Evolutionary conservation across 2,888 invertebrate species (phyloP).

Genomic region (Xanthorhoe spadicearia): DNA sequence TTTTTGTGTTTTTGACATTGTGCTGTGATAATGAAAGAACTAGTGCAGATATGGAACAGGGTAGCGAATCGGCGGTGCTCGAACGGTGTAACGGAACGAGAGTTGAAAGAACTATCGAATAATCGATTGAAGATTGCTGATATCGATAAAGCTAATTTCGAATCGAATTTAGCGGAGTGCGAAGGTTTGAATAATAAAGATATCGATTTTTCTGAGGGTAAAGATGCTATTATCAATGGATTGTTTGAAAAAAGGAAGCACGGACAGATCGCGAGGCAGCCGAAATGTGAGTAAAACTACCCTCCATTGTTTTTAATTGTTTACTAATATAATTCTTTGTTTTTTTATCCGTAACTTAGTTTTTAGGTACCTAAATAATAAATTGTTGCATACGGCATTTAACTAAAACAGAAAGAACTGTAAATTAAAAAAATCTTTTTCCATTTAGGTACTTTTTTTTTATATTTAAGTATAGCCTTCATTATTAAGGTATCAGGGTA

Average conservation of each 20-base stretch:
- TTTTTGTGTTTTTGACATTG: constrained; percentile 11
- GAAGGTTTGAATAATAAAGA: constrained; percentile 72
- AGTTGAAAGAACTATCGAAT: constrained; percentile 65
- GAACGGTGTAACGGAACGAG: constrained; percentile 69
- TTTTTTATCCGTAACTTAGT: too few relatives aligned
- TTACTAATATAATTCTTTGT: neutral
- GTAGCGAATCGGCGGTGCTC: constrained; percentile 84
- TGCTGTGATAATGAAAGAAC: constrained; percentile 84
- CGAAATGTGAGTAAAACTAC: constrained; percentile 70
- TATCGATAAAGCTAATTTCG: constrained; percentile 61
- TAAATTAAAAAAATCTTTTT: too few relatives aligned
- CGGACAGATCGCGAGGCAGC: constrained; percentile 67
- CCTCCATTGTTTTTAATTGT: constrained; percentile 17
- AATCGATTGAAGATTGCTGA: constrained; percentile 65
- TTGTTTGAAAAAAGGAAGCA: constrained; percentile 68
- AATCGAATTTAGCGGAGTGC: constrained; percentile 70
- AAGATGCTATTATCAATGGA: constrained; percentile 73
- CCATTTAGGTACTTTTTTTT: too few relatives aligned
- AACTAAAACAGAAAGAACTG: too few relatives aligned
- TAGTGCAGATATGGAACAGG: constrained; percentile 84
- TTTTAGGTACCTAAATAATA: too few relatives aligned
- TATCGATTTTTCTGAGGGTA: constrained; percentile 66
- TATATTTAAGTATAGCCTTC: too few relatives aligned
- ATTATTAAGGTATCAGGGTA: too few relatives aligned
- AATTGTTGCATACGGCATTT: too few relatives aligned